Evolutionary conservation across 2,888 invertebrate genomes (phyloP).

Genomic region (Notodonta dromedarius): DNA sequence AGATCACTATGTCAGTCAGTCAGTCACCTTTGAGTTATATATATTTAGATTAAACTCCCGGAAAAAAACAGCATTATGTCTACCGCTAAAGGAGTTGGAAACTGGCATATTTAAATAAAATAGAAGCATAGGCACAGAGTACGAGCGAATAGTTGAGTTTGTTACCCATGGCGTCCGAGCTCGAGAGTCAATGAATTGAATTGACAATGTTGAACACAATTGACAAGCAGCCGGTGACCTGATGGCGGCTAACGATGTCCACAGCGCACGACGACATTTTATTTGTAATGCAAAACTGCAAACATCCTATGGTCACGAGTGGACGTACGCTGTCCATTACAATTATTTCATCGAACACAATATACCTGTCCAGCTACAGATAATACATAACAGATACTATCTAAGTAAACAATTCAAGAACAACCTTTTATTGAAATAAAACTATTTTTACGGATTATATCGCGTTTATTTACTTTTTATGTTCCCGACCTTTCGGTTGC

Average conservation of each 20-base stretch:
- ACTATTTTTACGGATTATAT: too few species aligned
- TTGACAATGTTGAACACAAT: slow-evolving; percentile 58
- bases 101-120: too few species aligned
- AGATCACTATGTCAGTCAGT: too few species aligned
- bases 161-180: slow-evolving; percentile 45
- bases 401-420: background rate
- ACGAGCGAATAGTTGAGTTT: slow-evolving; percentile 7
- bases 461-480: too few species aligned
- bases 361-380: background rate
- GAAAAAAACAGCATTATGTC: too few species aligned
- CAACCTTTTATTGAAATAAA: too few species aligned
- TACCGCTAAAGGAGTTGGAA: too few species aligned
- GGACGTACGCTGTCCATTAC: slow-evolving; percentile 27
- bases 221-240: slow-evolving; percentile 58
- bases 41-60: too few species aligned
- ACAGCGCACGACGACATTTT: slow-evolving; percentile 53
- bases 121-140: background rate
- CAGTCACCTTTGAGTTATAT: too few species aligned
- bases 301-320: slow-evolving; percentile 62
- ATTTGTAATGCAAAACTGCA: slow-evolving; percentile 75
- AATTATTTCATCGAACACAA: slow-evolving; percentile 11
- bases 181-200: slow-evolving; percentile 51
- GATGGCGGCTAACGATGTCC: slow-evolving; percentile 45
- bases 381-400: background rate
- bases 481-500: too few species aligned